Percentiles rank a stretch among this genome's conserved stretches.
phyloP scores from a whole-genome alignment of 2,888 invertebrate genomes.

The Eledona agricola region DNA sequence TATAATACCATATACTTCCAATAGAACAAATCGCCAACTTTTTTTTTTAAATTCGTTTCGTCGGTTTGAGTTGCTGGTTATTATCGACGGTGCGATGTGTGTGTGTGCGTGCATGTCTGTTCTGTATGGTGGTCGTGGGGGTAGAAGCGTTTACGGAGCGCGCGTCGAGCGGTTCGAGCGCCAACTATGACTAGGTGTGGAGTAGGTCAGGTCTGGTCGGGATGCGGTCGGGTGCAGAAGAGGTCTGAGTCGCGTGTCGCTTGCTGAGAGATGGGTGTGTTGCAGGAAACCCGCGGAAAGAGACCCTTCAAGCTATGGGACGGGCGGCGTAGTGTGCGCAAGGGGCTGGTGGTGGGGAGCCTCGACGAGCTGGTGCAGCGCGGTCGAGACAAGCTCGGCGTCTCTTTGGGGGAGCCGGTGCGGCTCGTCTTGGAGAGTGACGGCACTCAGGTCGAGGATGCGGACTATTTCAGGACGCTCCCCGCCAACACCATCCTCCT shows the following conservation, averaged over 20 bases:
- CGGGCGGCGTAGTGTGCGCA: conserved; percentile 91
- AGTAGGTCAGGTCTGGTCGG: conserved; percentile 57
- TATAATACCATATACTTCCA: conserved; percentile 54
- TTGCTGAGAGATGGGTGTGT: conserved; percentile 56
- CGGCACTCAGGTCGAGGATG: conserved; percentile 97
- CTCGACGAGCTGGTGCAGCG: conserved; percentile 78
- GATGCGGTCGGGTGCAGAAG: conserved; percentile 50
- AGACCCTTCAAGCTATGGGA: conserved; percentile 98
- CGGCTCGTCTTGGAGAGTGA: conserved; percentile 92
- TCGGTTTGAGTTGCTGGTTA: not conserved
- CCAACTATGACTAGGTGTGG: conserved; percentile 50
- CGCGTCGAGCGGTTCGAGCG: conserved; percentile 45
- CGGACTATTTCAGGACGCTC: conserved; percentile 93
- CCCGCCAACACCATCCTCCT: conserved; percentile 91
- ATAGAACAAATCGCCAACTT: not conserved
- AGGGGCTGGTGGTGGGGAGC: conserved; percentile 91
- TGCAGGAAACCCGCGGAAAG: conserved; percentile 92
- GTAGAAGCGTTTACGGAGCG: conserved; percentile 42
- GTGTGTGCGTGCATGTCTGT: conserved; percentile 16
- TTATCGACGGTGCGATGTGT: conserved; percentile 1
- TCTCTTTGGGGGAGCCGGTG: conserved; percentile 86
- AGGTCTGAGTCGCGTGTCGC: conserved; percentile 36
- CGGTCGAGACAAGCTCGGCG: conserved; percentile 90
- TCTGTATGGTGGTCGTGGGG: conserved; percentile 18
- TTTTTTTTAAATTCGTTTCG: conserved; percentile 1